Base-by-base conservation (phyloP, 2,797 vertebrate species). In the Chromobotia macracanthus region DNA sequence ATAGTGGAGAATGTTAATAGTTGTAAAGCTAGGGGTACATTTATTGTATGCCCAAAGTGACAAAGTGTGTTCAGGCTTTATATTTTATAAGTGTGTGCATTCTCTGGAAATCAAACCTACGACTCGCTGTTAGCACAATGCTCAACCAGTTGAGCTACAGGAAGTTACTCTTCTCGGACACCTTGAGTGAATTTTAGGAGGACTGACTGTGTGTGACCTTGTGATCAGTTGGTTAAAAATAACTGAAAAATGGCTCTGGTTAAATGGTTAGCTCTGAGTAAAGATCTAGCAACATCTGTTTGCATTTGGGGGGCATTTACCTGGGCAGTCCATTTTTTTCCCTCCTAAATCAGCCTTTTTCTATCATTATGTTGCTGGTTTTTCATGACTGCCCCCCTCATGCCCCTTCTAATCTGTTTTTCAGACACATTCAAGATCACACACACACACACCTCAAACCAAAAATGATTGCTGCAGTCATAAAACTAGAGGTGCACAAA, bases 401-500 rank as follows among this genome's bases (percentile, higher is more conserved):
- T 60, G 19, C 18, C 25, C 41, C 48, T 68, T 69, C 65, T 69
- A 69, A 69, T 51, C 53, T 31, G 12, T 77, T 31, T 76, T 68
- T 75, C 50, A 58, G 23, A 58, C 8, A 31, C 73, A 53, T 11
- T 25, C 56, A 15, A 18, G 5, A 16, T 6, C 23, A 16, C 56
- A 25, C 23, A 2, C 18, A 25, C 48, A 18, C 9, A 13, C 23
- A 2, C 23, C 41, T 35, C 23, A 1, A 60, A 21, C 41, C 75
- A 50, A 35, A 69, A 50, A 77, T 31, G 58, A 31, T 16, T 38
- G 25, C 31, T 60, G 50, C 12, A 19, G 18, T 5, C 74, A 23
- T 76, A 67, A 76, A 76, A 76, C 61, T 31, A 68, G 53, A 53
- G 23, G 23, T 68, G 55, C 25, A 25, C n/a, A 35, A 61, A 70